Evolutionary conservation across 2,888 invertebrate species (phyloP).

Genomic region (Lamellibrachia satsuma): DNA sequence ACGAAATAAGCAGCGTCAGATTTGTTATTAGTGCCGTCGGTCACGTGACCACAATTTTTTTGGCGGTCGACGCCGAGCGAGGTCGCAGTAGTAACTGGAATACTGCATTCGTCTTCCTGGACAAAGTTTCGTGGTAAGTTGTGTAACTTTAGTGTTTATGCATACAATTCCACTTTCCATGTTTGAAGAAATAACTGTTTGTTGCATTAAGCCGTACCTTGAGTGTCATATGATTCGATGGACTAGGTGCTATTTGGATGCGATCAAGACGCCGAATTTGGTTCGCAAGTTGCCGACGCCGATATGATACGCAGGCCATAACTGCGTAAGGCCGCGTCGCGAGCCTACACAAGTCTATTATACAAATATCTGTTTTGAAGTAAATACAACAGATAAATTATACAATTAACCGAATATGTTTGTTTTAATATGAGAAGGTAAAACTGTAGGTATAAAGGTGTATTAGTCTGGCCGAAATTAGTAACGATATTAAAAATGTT

Average conservation of each 20-base stretch:
- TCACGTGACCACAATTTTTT: slow-evolving; percentile 13
- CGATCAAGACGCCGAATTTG: not conserved
- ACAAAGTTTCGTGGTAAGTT: slow-evolving; percentile 10
- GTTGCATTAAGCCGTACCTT: not conserved
- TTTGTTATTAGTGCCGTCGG: not conserved
- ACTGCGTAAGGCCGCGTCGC: too few relatives aligned
- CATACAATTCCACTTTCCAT: not conserved
- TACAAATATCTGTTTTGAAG: too few relatives aligned
- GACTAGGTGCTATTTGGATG: not conserved
- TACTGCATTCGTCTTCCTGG: not conserved
- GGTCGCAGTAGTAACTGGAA: not conserved
- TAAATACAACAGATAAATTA: too few relatives aligned
- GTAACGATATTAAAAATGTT: too few relatives aligned
- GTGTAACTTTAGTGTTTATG: not conserved
- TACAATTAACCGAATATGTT: too few relatives aligned
- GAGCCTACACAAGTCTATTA: too few relatives aligned
- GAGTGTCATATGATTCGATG: not conserved
- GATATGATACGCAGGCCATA: not conserved
- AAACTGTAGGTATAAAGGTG: too few relatives aligned
- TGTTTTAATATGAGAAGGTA: too few relatives aligned
- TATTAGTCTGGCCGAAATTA: too few relatives aligned
- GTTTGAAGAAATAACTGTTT: not conserved
- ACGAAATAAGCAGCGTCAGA: slow-evolving; percentile 17
- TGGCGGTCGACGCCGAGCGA: slow-evolving; percentile 2
- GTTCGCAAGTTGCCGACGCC: not conserved